Evolutionary conservation across 2,888 invertebrate species (phyloP), one percentile per base, ranked within the genome.

Genomic region (Allolobophora icterica): DNA sequence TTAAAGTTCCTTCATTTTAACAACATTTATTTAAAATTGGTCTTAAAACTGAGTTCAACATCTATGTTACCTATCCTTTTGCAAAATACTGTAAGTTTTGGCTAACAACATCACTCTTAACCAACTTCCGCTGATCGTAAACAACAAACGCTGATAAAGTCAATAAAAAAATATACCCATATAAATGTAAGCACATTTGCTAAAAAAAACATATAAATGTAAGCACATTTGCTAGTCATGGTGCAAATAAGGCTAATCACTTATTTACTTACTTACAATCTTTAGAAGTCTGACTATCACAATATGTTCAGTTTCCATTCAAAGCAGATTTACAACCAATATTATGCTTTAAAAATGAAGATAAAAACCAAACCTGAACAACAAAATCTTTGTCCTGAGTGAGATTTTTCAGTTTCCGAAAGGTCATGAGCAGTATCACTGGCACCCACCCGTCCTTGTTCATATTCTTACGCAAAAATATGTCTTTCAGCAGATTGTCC

Each of bases 381-480:
- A 99, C 97, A 92, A 98, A 96, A 92, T 97, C 96, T 92, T 98
- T 96, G 95, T 99, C 98, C 58, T 97, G 97, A 13, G 98, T 98
- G 93, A 99, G 96, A 90, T 97, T 97, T 93, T 98, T 97, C 92
- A 99, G 97, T 94, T 99, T 97, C 96, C 98, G 98, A 96, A 99
- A 99, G 34, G 98, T 98, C 91, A 99, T 98, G 93, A 99, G 98
- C 93, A 99, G 96, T 92, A 97, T 97, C 89, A 99, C 97, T 0
- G 99, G 98, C 93, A 99, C 97, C 94, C 97, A 99, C 91, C 99
- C 99, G 94, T 98, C 97, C 5, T 97, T 95, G 94, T 98, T 98
- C 99, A 99, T 99, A 96, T 98, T 98, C 94, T 99, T 97, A 58
- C 99, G 97, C 93, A 99, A 96, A 96, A 98, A 99, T 96, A 99